Percentiles rank a stretch among this genome's conserved stretches.
Conservation (phyloP, 2,888 invertebrate species). For the Xanthorhoe spadicearia region DNA sequence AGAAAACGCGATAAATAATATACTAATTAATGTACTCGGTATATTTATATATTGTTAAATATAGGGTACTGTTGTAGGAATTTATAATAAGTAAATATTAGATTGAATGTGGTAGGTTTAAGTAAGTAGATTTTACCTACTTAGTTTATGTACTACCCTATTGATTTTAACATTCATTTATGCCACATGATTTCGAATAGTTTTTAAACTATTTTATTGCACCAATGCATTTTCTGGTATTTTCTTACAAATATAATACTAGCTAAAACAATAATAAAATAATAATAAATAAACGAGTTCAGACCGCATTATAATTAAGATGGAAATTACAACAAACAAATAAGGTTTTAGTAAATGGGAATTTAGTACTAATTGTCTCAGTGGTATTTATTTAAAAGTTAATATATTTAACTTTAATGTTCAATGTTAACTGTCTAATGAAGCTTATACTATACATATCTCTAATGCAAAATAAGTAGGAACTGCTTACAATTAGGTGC, state of each 20-base stretch:
- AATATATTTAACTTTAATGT: conserved; percentile 61
- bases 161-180: too few relatives aligned
- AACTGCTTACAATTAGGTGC: conserved; percentile 81
- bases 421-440: conserved; percentile 66
- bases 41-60: conserved; percentile 5
- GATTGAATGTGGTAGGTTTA: conserved; percentile 63
- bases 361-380: conserved; percentile 46
- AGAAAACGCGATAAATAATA: conserved; percentile 1
- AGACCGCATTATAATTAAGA: background rate
- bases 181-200: too few relatives aligned
- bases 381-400: conserved; percentile 44
- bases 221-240: too few relatives aligned
- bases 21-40: conserved; percentile 1
- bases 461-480: conserved; percentile 63
- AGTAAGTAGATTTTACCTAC: conserved; percentile 12
- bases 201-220: too few relatives aligned
- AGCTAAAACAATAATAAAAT: too few relatives aligned
- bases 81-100: conserved; percentile 38
- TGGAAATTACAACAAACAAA: conserved; percentile 4
- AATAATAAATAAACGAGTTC: background rate
- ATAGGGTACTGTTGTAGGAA: conserved; percentile 14
- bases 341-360: conserved; percentile 11
- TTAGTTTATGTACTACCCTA: too few relatives aligned
- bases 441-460: conserved; percentile 57
- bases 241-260: too few relatives aligned